Percentiles rank a stretch among this genome's conserved stretches.
phyloP scores from a whole-genome alignment of 1,140 invertebrate species.

The Ctenoplectra terminalis region DNA sequence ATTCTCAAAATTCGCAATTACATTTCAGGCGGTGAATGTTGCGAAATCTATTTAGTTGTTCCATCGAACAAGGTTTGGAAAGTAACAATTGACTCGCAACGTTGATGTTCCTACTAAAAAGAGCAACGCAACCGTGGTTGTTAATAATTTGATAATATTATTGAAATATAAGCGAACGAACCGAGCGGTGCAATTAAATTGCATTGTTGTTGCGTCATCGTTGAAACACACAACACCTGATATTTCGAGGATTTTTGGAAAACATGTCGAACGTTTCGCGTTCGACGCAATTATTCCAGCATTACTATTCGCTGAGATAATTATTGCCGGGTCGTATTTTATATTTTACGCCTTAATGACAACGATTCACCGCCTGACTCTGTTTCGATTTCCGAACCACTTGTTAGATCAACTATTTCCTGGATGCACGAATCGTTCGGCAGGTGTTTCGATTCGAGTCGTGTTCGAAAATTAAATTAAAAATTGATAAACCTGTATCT shows the following conservation, averaged over 20 bases:
- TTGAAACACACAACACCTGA: not conserved
- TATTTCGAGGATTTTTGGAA: conserved; percentile 1
- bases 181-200: conserved; percentile 22
- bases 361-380: not conserved
- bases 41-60: not conserved
- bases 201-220: conserved; percentile 15
- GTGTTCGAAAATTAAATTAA: no score
- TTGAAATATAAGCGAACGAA: conserved; percentile 25
- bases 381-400: not conserved
- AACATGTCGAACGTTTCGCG: not conserved
- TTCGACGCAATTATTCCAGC: conserved; percentile 19
- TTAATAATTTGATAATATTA: conserved; percentile 32
- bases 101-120: conserved; percentile 4
- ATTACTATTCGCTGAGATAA: not conserved
- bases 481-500: no score
- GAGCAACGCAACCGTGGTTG: not conserved
- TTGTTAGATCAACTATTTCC: conserved; percentile 4
- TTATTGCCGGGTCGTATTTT: not conserved
- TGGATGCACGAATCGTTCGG: no score
- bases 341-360: conserved; percentile 15
- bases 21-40: not conserved
- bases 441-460: no score
- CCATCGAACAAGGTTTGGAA: conserved; percentile 10
- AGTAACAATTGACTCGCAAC: no score
- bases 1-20: no score